These are phyloP conservation scores for Trissoscelio sp. DNA, from an alignment of 2,888 invertebrate genomes.

Conservation along the genomic window DNA sequence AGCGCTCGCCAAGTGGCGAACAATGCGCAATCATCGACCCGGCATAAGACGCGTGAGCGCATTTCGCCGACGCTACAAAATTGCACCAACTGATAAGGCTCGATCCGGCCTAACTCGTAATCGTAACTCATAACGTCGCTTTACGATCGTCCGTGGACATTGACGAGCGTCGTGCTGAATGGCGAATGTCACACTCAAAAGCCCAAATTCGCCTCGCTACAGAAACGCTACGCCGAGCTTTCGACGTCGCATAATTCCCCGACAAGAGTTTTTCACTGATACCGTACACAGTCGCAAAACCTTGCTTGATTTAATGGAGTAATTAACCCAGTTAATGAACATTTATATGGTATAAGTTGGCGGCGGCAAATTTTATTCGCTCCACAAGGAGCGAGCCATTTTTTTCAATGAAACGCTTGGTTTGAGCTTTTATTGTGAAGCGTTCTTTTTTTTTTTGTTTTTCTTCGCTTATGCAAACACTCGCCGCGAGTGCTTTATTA, in stretches of 20 bases:
- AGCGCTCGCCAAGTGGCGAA: conserved; percentile 44
- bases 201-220: conserved; percentile 20
- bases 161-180: conserved; percentile 48
- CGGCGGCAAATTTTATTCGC: conserved; percentile 16
- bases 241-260: conserved; percentile 15
- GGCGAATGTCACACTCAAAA: conserved; percentile 39
- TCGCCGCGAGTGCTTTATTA: conserved; percentile 32
- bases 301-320: conserved; percentile 39
- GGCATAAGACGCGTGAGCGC: conserved; percentile 67
- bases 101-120: conserved; percentile 74
- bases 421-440: neutral
- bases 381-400: neutral
- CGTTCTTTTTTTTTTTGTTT: conserved; percentile 8
- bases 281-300: conserved; percentile 19
- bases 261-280: conserved; percentile 23
- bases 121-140: conserved; percentile 78
- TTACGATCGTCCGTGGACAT: conserved; percentile 75
- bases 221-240: conserved; percentile 9
- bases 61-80: conserved; percentile 73
- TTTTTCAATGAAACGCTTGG: conserved; percentile 20
- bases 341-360: conserved; percentile 23
- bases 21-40: conserved; percentile 70
- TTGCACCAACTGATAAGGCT: conserved; percentile 77
- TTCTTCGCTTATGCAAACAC: neutral
- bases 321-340: conserved; percentile 57